These are phyloP conservation scores for Cataglyphis cursor DNA, from an alignment of 2,888 invertebrate species.

Conservation along the genomic window DNA sequence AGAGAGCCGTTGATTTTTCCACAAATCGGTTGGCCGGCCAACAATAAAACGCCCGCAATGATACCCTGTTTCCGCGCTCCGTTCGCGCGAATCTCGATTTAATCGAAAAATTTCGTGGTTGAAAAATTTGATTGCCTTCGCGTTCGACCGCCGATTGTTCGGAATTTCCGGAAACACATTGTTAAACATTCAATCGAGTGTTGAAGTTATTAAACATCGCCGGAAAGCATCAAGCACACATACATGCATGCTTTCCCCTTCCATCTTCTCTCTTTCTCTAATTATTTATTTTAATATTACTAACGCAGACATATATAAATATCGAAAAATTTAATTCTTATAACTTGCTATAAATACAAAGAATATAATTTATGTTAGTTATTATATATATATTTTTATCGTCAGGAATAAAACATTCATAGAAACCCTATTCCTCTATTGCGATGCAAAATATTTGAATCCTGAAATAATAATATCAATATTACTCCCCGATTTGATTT, in stretches of 20 bases:
- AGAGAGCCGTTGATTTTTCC: constrained; percentile 13
- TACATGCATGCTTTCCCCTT: not conserved
- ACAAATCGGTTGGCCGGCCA: not conserved
- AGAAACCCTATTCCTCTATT: not conserved
- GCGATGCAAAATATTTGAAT: not conserved
- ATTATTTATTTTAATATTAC: not conserved
- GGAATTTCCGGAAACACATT: not conserved
- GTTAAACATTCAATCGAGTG: not conserved
- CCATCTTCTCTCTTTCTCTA: not conserved
- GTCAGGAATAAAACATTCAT: not conserved
- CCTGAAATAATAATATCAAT: not conserved
- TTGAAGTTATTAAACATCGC: not conserved
- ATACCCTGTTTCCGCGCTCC: not conserved
- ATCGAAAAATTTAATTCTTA: not conserved
- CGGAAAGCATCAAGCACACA: not conserved
- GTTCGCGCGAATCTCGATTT: not conserved
- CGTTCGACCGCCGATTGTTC: not conserved
- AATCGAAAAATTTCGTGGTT: not conserved
- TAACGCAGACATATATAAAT: not conserved
- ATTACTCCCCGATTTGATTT: not conserved
- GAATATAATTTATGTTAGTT: not conserved
- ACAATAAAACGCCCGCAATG: constrained; percentile 27
- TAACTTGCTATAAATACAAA: not conserved
- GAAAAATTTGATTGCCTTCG: not conserved
- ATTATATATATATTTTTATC: not conserved